phyloP scores from a whole-genome alignment of 2,113 vertebrate species.

The Anser cygnoides region DNA sequence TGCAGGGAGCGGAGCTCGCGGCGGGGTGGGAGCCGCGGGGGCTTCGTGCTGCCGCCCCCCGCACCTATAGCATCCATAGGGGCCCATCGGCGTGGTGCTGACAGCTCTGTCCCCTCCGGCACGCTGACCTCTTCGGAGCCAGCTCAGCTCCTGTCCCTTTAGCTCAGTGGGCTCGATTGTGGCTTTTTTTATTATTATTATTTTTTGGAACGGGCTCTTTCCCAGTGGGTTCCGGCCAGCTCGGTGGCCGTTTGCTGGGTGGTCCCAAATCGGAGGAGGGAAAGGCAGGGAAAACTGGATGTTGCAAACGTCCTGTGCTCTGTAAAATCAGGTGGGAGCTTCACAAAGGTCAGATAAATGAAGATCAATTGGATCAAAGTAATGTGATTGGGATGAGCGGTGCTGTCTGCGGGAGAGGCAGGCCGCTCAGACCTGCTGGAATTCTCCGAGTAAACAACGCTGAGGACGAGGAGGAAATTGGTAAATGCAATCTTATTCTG shows the following conservation, averaged over 20 bases:
- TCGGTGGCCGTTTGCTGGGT: not conserved
- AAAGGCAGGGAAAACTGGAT: fast-evolving
- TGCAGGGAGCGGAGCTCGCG: not conserved
- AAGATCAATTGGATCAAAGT: not conserved
- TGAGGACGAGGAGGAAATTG: conserved; percentile 16
- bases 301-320: not conserved
- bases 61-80: fast-evolving
- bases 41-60: fast-evolving
- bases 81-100: fast-evolving
- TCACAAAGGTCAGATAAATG: not conserved
- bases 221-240: fast-evolving
- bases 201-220: not conserved
- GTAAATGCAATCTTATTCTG: conserved; percentile 19
- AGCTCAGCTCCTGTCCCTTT: not conserved
- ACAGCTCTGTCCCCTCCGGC: not conserved
- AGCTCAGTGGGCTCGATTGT: fast-evolving
- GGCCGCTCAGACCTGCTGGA: conserved; percentile 4
- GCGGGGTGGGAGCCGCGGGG: not conserved
- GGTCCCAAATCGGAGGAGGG: not conserved
- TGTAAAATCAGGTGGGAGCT: not conserved
- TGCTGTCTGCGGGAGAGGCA: not conserved
- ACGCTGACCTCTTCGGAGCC: not conserved
- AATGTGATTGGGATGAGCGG: not conserved
- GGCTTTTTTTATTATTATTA: not conserved
- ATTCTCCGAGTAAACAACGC: not conserved